Conservation (phyloP, 1,140 invertebrate species). For the Drosophila prosaltans region DNA sequence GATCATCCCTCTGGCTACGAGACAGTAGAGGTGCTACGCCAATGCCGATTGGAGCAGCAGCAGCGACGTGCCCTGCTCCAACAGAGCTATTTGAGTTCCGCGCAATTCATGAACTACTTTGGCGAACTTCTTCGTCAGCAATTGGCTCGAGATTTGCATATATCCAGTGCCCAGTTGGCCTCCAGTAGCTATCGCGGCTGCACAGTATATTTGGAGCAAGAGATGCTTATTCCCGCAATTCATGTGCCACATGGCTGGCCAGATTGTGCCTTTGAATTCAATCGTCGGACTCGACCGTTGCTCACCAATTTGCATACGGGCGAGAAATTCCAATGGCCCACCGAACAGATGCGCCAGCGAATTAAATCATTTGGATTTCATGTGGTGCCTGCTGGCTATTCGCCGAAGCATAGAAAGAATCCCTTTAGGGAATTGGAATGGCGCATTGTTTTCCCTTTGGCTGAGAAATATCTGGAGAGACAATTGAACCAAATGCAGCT, state of each 20-base stretch:
- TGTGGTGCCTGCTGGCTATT: constrained; percentile 87
- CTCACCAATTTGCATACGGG: constrained; percentile 85
- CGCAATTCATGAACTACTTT: constrained; percentile 86
- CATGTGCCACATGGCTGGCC: constrained; percentile 86
- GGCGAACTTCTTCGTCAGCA: constrained; percentile 85
- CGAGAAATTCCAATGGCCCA: constrained; percentile 87
- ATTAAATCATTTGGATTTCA: constrained; percentile 88
- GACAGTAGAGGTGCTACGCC: constrained; percentile 67
- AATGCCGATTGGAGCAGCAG: constrained; percentile 81
- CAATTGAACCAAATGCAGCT: constrained; percentile 88
- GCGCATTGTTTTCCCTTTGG: constrained; percentile 89
- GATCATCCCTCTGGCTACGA: constrained; percentile 72
- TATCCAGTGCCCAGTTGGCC: constrained; percentile 83
- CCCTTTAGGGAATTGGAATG: constrained; percentile 87
- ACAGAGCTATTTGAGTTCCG: constrained; percentile 85
- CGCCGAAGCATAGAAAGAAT: constrained; percentile 85
- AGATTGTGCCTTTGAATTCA: constrained; percentile 86
- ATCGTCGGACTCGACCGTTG: constrained; percentile 84
- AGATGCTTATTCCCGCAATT: constrained; percentile 87
- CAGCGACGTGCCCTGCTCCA: constrained; percentile 78
- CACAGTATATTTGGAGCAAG: constrained; percentile 86
- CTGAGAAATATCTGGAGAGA: constrained; percentile 88
- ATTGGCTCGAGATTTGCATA: constrained; percentile 84
- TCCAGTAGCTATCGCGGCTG: constrained; percentile 85
- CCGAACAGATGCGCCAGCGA: constrained; percentile 86